Percentiles rank a stretch among this genome's conserved stretches.
These are phyloP conservation scores for Mormyrus proboscirostris DNA, from an alignment of 2,797 vertebrate genomes.

Conservation along the genomic window DNA sequence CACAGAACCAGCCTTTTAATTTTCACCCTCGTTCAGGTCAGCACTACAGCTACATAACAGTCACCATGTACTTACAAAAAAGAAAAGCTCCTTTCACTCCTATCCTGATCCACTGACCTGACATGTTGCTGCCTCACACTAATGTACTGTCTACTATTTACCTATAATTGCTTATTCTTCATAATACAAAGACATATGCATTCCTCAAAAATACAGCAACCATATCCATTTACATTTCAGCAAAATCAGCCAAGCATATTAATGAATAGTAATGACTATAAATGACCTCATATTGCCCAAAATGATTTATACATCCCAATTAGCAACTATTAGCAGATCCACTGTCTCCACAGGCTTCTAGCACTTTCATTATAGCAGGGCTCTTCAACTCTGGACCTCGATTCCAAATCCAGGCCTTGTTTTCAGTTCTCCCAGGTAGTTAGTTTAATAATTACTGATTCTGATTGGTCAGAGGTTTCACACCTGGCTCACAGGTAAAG, in stretches of 20 bases:
- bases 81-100: background rate
- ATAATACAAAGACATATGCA: background rate
- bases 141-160: background rate
- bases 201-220: background rate
- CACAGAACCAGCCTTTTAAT: background rate
- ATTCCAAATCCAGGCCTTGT: no score
- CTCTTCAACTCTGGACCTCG: no score
- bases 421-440: no score
- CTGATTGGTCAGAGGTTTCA: no score
- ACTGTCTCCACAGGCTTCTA: background rate
- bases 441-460: no score
- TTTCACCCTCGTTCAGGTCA: background rate
- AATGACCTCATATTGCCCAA: background rate
- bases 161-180: background rate
- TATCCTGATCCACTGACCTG: background rate
- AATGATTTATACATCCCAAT: background rate
- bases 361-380: background rate
- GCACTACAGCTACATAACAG: background rate
- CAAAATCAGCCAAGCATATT: background rate
- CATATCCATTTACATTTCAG: background rate
- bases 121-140: background rate
- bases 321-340: background rate
- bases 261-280: background rate
- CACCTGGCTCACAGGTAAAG: no score
- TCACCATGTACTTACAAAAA: background rate